Evolutionary conservation across 30 jellyfish, hydroid and myxozoan genomes (phyloP), one percentile per base, ranked within the genome.

Genomic region (Aurelia aurita): DNA sequence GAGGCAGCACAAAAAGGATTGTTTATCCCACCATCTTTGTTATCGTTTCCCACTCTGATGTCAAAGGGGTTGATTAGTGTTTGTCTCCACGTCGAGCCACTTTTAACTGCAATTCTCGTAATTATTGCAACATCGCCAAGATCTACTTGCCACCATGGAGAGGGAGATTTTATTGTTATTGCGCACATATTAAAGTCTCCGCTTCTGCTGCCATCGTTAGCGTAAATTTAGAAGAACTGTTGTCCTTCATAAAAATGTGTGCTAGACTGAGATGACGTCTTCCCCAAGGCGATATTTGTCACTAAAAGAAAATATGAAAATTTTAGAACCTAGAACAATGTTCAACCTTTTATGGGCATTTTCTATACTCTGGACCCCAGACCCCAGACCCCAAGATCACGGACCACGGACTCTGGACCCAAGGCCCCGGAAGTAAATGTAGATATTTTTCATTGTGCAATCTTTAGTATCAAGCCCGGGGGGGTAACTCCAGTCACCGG

Each of bases 141-240:
- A 7, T 61, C 73, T 0, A 61, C 73, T 3, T 0, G 73, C 73
- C 73, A 61, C 73, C 73, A 61, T 3, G 73, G 73, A 18, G 18
- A 1, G 19, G 51, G 51, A 7, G 73, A 21, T 1, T 1, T 0
- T 9, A 0, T 18, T 61, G 73, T 61, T 4, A 22, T 61, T 18
- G 73, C 73, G 35, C 73, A 61, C 5, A 22, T 20, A 3, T 0
- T 3, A 18, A 19, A 21, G 29, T 61, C 34, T 61, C 73, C 73
- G 73, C 14, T 61, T 61, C 47, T 61, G 73, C 21, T 61, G 6
- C 73, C 73, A 22, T 61, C 73, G 73, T 61, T 61, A 5, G 47
- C 73, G 35, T 22, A 61, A 32, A 0, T 39, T 61, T 0, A 10
- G 12, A 7, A 16, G 7, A 21, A 22, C 1, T 20, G 1, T 1